A percentile compares a stretch with the other conserved stretches of the same genome.
Conservation (phyloP, 1,140 invertebrate species). For the Formica exsecta region DNA sequence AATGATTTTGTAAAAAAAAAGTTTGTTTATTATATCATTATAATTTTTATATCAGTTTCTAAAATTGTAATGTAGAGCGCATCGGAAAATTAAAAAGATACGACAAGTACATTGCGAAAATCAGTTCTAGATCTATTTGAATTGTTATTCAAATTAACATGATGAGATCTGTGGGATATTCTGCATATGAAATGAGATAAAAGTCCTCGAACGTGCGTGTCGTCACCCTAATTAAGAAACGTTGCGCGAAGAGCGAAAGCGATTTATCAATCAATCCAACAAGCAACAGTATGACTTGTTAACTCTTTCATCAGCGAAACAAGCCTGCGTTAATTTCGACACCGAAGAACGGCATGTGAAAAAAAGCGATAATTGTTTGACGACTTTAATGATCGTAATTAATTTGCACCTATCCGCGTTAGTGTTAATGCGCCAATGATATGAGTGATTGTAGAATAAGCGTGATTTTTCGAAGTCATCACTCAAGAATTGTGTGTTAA, state of each 20-base stretch:
- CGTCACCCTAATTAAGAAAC: neutral
- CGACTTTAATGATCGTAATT: neutral
- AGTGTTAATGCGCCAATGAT: conserved; percentile 40
- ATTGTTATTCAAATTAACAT: too few relatives aligned
- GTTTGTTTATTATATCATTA: neutral
- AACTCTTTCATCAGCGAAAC: conserved; percentile 25
- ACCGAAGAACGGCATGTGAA: conserved; percentile 23
- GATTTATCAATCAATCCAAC: conserved; percentile 1
- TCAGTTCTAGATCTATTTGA: too few relatives aligned
- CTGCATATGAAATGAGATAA: neutral
- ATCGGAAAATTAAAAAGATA: too few relatives aligned
- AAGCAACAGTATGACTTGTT: conserved; percentile 47
- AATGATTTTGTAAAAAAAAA: conserved; percentile 16
- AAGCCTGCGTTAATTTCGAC: conserved; percentile 55
- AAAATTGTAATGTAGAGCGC: too few relatives aligned
- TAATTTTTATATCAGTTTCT: too few relatives aligned
- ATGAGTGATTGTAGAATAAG: conserved; percentile 32
- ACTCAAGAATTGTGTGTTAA: neutral
- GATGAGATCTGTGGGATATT: neutral
- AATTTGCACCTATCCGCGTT: conserved; percentile 19
- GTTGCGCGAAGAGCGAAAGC: conserved; percentile 55
- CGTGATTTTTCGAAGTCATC: neutral
- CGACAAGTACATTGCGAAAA: too few relatives aligned
- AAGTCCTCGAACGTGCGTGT: conserved; percentile 19
- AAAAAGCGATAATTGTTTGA: neutral